These are phyloP conservation scores for Acrobasis repandana DNA, from an alignment of 2,888 invertebrate genomes.

Conservation along the genomic window DNA sequence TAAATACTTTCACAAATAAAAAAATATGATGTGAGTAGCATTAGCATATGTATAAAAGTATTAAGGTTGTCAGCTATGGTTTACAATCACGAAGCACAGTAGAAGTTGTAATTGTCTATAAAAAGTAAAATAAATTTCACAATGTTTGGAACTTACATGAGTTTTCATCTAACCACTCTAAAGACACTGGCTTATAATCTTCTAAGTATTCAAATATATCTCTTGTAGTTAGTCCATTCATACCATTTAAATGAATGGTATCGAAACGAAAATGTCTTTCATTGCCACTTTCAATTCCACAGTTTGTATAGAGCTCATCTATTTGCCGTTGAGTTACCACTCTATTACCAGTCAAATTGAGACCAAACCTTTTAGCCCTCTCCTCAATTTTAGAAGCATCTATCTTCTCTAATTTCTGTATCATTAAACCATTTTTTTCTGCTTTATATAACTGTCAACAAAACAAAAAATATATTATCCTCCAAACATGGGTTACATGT, in stretches of 20 bases:
- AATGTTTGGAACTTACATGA: conserved; percentile 84
- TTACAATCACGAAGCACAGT: too few relatives aligned
- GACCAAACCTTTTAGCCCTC: conserved; percentile 72
- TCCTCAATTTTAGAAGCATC: conserved; percentile 73
- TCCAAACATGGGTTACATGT: too few relatives aligned
- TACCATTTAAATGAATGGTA: conserved; percentile 89
- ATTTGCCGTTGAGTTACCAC: conserved; percentile 74
- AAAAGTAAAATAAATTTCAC: too few relatives aligned
- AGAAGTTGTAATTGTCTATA: too few relatives aligned
- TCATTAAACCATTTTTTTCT: conserved; percentile 58
- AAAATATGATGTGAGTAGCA: too few relatives aligned
- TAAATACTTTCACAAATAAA: too few relatives aligned
- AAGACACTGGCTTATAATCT: conserved; percentile 88
- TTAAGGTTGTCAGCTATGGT: too few relatives aligned
- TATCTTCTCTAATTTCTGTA: conserved; percentile 65
- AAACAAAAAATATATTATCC: background rate
- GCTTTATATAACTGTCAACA: conserved; percentile 59
- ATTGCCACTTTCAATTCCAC: conserved; percentile 77
- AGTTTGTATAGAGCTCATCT: conserved; percentile 71
- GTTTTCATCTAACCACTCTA: conserved; percentile 92
- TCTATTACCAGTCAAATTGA: conserved; percentile 68
- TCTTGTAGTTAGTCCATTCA: conserved; percentile 88
- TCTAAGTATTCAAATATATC: conserved; percentile 91
- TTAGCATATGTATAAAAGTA: too few relatives aligned
- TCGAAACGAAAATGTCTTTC: conserved; percentile 87